Evolutionary conservation across 2,888 invertebrate species (phyloP), one percentile per base, ranked within the genome.

Genomic region (Drosophila rubida): DNA sequence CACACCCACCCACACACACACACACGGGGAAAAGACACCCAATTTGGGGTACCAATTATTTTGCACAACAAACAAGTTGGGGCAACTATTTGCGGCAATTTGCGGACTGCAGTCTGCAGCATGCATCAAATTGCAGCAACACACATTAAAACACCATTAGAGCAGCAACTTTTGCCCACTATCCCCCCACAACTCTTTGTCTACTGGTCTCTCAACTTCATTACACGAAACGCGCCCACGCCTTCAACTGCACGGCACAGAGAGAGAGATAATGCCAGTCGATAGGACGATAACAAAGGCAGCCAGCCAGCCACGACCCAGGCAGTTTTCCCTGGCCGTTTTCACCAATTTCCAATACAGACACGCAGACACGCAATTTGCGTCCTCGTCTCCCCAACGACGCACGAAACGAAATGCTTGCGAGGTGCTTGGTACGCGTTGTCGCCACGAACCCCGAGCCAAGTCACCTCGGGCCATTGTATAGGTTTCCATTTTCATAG

Each of bases 351-450:
- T 79, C 67, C 71, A 74, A 73, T 72, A 25, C n/a, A n/a, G n/a
- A n/a, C n/a, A n/a, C 53, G 41, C 49, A 62, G 73, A 66, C 85
- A 85, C 88, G 85, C 85, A 88, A 85, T 77, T 86, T 75, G 68
- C 53, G 58, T 44, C 54, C 53, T 54, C 49, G 39, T 68, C 66
- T 22, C 59, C n/a, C n/a, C n/a, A n/a, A n/a, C n/a, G 68, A 65
- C 72, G 72, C 71, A 75, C 49, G 66, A 45, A 45, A 39, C 41
- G 32, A 41, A 46, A 2, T n/a, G 60, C 7, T 25, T 7, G 4
- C 4, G 53, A 64, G 86, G 84, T 75, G 83, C 87, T 75, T 87
- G 88, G 85, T 77, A 85, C 85, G 74, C 72, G 70, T 67, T 88
- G 88, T 70, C 87, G 68, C 87, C 80, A 75, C 55, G 46, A 51